Base-by-base conservation (phyloP, 2,888 invertebrate species). In the Carcina quercana region DNA sequence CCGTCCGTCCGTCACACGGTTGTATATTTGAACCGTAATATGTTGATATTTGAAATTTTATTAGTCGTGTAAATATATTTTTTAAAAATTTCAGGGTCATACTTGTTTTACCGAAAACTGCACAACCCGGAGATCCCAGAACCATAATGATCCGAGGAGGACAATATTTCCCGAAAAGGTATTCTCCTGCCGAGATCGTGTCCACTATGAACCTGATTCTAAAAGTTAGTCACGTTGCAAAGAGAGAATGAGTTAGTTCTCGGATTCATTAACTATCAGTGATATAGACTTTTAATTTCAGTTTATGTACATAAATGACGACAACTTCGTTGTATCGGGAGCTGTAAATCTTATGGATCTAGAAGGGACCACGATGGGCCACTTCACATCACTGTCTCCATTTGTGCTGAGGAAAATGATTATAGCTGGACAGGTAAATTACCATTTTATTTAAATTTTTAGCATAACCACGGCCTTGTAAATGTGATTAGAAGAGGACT, bases 301-400 rank as follows among this genome's bases (percentile, higher is more conserved):
- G 68, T 25, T 76, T 11, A n/a, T n/a, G n/a, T 38, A 87, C 17
- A 52, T 83, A 37, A 86, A 86, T 39, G 86, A 87, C 46, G 88
- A 88, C 43, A 68, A 78, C 36, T 58, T 67, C 1, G 55, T 76
- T 2, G 55, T 86, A 2, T 56, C 66, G n/a, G 86, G 86, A 1
- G 53, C 66, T 11, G 55, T 67, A n/a, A 65, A 59, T 17, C 53
- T 89, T 15, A 43, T 87, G 17, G 89, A 89, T 50, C 54, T 88
- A 38, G 62, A 72, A 12, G 78, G 73, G 5, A 68, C 83, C 0
- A 71, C 76, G 2, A 61, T 87, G 55, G 63, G 63, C 2, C 87
- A 87, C 46, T 75, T 86, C 27, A 49, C 76, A 10, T 84, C 85
- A 52, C 73, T 86, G 64, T 74, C 86, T 1, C 86, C 87, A 0